phyloP scores from a whole-genome alignment of 2,113 vertebrate species.

The Bos taurus region DNA sequence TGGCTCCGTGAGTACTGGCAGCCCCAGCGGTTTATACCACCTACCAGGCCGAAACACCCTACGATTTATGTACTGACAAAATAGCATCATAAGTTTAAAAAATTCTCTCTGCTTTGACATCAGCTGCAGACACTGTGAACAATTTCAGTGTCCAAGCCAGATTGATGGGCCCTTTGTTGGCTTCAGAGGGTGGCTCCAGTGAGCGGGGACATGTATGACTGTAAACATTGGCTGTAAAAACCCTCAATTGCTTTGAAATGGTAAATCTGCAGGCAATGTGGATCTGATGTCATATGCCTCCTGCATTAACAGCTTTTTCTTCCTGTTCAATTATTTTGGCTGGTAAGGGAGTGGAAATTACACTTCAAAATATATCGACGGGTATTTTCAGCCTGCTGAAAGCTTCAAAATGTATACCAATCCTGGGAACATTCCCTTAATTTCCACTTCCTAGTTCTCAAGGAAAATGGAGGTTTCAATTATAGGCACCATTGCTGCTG shows the following conservation, averaged over 20 bases:
- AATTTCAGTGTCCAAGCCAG: slow-evolving; percentile 30
- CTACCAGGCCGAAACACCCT: neutral
- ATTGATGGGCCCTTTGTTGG: slow-evolving; percentile 44
- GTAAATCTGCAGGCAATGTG: slow-evolving; percentile 37
- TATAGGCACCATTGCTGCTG: neutral
- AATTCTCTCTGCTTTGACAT: neutral
- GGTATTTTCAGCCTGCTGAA: slow-evolving; percentile 43
- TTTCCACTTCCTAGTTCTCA: slow-evolving; percentile 23
- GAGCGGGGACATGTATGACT: neutral
- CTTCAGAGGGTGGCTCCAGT: neutral
- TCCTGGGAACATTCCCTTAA: neutral
- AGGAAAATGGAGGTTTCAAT: slow-evolving; percentile 5
- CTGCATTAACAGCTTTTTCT: slow-evolving; percentile 55
- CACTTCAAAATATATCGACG: slow-evolving; percentile 35
- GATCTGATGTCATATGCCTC: slow-evolving; percentile 1
- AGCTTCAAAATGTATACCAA: slow-evolving; percentile 40
- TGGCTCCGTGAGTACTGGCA: neutral
- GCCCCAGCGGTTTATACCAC: neutral
- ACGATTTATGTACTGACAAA: neutral
- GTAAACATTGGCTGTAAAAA: slow-evolving; percentile 31
- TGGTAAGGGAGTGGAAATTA: slow-evolving; percentile 60
- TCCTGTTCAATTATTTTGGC: slow-evolving; percentile 61
- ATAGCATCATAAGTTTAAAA: slow-evolving; percentile 18
- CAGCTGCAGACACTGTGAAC: slow-evolving; percentile 15
- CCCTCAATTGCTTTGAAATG: slow-evolving; percentile 34